Evolutionary conservation across 2,888 invertebrate species (phyloP).

Genomic region (Mimumesa dahlbomi): DNA sequence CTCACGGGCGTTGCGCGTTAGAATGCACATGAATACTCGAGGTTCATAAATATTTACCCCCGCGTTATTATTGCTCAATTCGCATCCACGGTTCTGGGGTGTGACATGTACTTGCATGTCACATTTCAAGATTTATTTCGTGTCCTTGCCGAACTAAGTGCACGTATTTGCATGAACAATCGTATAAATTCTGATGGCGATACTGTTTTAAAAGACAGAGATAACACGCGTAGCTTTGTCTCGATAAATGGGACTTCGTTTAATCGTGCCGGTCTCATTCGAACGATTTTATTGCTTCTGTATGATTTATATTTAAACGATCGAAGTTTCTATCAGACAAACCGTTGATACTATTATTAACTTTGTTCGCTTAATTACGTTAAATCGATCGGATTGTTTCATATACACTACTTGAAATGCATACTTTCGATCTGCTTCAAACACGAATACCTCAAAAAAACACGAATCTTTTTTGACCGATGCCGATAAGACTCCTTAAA

Average conservation of each 20-base stretch:
- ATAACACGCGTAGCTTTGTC: background rate
- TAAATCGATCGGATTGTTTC: no score
- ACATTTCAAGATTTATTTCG: conserved; percentile 7
- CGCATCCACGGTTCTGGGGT: conserved; percentile 2
- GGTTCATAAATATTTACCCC: conserved; percentile 18
- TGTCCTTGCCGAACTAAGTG: background rate
- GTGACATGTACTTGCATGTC: background rate
- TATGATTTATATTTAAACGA: no score
- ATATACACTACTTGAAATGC: no score
- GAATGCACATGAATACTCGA: conserved; percentile 8
- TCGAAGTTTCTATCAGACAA: no score
- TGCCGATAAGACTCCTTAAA: background rate
- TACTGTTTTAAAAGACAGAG: background rate
- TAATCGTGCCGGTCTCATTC: background rate
- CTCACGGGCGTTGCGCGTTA: background rate
- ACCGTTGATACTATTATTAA: no score
- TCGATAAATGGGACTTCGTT: background rate
- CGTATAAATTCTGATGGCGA: background rate
- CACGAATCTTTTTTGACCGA: no score
- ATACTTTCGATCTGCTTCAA: no score
- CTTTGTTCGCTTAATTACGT: no score
- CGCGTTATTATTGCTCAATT: conserved; percentile 8
- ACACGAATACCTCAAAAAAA: no score
- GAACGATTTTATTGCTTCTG: background rate
- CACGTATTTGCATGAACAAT: background rate